phyloP scores from a whole-genome alignment of 2,113 vertebrate species.

The Irena cyanogastra region DNA sequence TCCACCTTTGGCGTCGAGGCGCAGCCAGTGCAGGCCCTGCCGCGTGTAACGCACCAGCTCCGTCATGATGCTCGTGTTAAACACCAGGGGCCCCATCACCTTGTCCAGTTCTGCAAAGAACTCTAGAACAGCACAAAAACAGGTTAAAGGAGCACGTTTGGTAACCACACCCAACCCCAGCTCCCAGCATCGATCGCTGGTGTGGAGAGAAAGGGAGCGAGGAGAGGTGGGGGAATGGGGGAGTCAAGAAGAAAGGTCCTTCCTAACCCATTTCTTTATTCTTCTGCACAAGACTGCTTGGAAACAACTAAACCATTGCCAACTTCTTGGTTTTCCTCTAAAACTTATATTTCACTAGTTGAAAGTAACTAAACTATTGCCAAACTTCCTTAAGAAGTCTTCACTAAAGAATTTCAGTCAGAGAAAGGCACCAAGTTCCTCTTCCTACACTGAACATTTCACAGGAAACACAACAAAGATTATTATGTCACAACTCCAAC shows the following conservation, averaged over 20 bases:
- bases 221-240: background rate
- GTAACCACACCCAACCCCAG: fast-evolving
- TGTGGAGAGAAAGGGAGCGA: background rate
- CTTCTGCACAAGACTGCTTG: background rate
- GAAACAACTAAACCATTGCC: background rate
- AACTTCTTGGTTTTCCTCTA: background rate
- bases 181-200: fast-evolving
- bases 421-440: background rate
- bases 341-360: fast-evolving
- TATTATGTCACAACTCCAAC: background rate
- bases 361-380: background rate
- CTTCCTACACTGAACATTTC: background rate
- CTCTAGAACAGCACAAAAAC: slow-evolving; percentile 75
- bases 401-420: background rate
- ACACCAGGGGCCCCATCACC: slow-evolving; percentile 93
- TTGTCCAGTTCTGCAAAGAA: slow-evolving; percentile 98
- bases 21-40: slow-evolving; percentile 96
- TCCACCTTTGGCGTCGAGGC: slow-evolving; percentile 88
- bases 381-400: background rate
- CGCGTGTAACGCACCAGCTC: slow-evolving; percentile 96
- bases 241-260: background rate
- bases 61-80: slow-evolving; percentile 98
- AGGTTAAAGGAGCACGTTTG: background rate
- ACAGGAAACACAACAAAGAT: background rate
- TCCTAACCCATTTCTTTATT: background rate